Evolutionary conservation across 2,113 vertebrate species (phyloP), one percentile per base, ranked within the genome.

Genomic region (Rhinolophus ferrumequinum): DNA sequence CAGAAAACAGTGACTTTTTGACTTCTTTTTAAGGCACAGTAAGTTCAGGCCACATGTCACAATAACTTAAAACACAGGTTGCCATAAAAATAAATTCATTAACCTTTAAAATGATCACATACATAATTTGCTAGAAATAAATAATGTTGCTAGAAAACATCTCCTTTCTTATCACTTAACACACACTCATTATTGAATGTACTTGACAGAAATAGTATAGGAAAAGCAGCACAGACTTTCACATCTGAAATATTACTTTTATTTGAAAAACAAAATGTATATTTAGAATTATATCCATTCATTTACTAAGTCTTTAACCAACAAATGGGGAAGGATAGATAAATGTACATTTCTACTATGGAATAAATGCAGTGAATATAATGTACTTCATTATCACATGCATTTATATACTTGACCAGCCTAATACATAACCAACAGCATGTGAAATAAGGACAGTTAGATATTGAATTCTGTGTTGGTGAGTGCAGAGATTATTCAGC

Each of bases 191-290:
- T 84, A 47, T 3, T 41, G 19, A 94, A 90, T 52, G 4, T 35
- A 81, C 3, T 52, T 47, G 18, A 66, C 15, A 70, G 13, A 86
- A 52, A 89, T 1, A 89, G 9, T 52, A 84, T 21, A 58, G 35
- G 35, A 82, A 82, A 97, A 64, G 35, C n/a, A 66, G 30, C 21
- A 89, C 15, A 19, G 28, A 62, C 44, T 64, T 86, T 82, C 79
- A 35, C 35, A 82, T 35, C 19, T 94, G 18, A 80, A 89, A 62
- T 47, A 47, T 64, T 38, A 75, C 14, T 10, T 92, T 66, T 73
- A 79, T 80, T 80, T 79, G 56, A 76, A 97, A 96, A 97, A 54
- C 75, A 79, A 84, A 93, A 77, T n/a, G 30, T 16, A 33, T 50
- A 60, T 16, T 87, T 92, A 60, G 3, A 70, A 92, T 80, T 66